Base-by-base conservation (phyloP, 2,797 vertebrate genomes). In the Carduelis carduelis region DNA sequence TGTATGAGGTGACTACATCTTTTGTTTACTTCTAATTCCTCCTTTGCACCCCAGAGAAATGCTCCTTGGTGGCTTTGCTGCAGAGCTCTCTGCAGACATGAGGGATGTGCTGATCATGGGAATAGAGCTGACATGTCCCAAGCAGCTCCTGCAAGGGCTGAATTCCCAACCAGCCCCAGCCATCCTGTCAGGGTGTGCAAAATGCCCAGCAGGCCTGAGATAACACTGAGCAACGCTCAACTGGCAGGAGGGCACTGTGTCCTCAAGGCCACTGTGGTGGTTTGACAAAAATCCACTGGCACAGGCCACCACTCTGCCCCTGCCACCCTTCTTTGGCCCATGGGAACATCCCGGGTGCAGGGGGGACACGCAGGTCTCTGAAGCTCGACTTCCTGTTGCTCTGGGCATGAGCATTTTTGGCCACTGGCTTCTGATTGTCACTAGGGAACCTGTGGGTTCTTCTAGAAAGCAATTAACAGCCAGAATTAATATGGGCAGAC, bases 381-480 rank as follows among this genome's bases (percentile, higher is more conserved):
- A 44, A 52, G 21, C 43, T 69, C 19, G 0, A 39, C 28, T 82
- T 88, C 27, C 34, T 41, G 2, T 70, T 87, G 34, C 70, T 63
- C 41, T 8, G 1, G 41, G 30, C 41, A 56, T 9, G 27, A 39
- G 41, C 21, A 15, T 44, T 88, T 91, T 96, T 93, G 77, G 70
- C 80, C 44, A 22, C 41, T 44, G n/a, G 34, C n/a, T 95, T 92
- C 66, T 79, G 47, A 37, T 43, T 91, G 63, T 79, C 83, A 55
- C 80, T 66, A 79, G 78, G 88, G 92, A 79, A 79, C 60, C 52
- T 55, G 63, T 83, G 60, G 78, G 68, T 80, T 22, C 64, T 94
- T 93, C 92, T 93, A 80, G 78, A 89, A 95, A 90, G 64, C 46
- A 96, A 90, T 87, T 93, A 95, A 77, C 66, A 87, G 60, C 32